Percentiles rank a stretch among this genome's conserved stretches.
phyloP scores from a whole-genome alignment of 2,888 invertebrate genomes.

The Melieria picta region DNA sequence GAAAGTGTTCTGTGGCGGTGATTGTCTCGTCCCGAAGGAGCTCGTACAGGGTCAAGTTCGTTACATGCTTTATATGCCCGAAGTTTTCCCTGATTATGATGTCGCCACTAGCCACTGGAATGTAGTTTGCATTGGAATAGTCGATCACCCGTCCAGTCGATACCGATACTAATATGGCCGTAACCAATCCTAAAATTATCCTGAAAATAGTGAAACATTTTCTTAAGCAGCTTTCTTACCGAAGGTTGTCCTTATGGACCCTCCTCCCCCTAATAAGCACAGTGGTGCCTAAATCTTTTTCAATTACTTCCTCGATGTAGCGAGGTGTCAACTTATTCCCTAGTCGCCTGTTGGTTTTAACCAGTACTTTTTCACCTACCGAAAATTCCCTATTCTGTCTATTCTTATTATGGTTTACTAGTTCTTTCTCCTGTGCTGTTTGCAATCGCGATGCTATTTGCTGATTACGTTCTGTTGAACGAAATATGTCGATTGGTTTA shows the following conservation, averaged over 20 bases:
- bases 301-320: too few species aligned
- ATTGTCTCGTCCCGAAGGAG: not conserved
- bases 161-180: not conserved
- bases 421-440: not conserved
- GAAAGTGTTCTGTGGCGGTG: not conserved
- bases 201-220: slow-evolving; percentile 7
- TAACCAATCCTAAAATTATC: not conserved
- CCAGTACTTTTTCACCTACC: too few species aligned
- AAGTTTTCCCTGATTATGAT: not conserved
- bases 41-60: not conserved
- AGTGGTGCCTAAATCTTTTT: too few species aligned
- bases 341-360: too few species aligned
- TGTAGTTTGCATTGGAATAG: too few species aligned
- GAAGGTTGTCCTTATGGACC: too few species aligned
- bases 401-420: too few species aligned
- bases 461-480: not conserved
- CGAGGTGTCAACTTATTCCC: too few species aligned
- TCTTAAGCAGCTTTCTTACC: not conserved
- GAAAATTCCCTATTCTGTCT: too few species aligned
- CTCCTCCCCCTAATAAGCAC: too few species aligned
- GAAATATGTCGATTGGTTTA: not conserved
- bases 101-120: not conserved
- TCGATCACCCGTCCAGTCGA: too few species aligned
- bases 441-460: not conserved
- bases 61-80: not conserved